A percentile compares a stretch with the other conserved stretches of the same genome.
phyloP scores from a whole-genome alignment of 64 coral and sea anemone genomes.

The Cladopsammia gracilis region DNA sequence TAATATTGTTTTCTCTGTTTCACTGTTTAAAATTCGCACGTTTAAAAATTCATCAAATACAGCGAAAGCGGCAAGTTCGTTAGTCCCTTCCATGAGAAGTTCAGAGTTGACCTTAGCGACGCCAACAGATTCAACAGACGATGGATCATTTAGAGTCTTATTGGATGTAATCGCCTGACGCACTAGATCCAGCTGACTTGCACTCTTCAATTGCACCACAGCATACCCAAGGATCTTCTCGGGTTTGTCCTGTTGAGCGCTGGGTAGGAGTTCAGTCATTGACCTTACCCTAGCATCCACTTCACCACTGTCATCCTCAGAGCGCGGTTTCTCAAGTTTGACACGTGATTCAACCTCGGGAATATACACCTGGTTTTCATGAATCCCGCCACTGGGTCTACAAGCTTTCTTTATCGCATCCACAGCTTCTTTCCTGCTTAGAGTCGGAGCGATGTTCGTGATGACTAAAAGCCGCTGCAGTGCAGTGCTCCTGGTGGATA shows the following conservation, averaged over 20 bases:
- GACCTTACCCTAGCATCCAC: constrained; percentile 13
- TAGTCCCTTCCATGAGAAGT: constrained; percentile 88
- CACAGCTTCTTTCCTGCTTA: constrained; percentile 76
- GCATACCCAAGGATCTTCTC: constrained; percentile 79
- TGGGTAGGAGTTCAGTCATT: constrained; percentile 53
- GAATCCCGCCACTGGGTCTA: constrained; percentile 74
- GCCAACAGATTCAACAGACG: constrained; percentile 50
- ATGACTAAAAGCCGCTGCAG: constrained; percentile 87
- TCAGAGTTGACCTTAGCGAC: constrained; percentile 85
- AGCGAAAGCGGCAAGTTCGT: constrained; percentile 85
- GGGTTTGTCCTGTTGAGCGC: constrained; percentile 31
- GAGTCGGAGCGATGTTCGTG: constrained; percentile 80
- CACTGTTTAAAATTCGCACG: constrained; percentile 49
- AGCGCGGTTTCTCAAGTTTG: neutral
- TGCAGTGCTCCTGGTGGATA: constrained; percentile 64
- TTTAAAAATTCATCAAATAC: constrained; percentile 85
- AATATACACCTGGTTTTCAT: constrained; percentile 66
- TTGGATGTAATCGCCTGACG: constrained; percentile 71
- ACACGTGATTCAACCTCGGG: constrained; percentile 59
- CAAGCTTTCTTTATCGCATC: constrained; percentile 87
- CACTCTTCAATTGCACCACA: constrained; percentile 79
- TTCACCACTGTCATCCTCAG: neutral
- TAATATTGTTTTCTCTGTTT: neutral
- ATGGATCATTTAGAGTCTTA: constrained; percentile 63
- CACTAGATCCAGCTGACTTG: constrained; percentile 83